A percentile compares a stretch with the other conserved stretches of the same genome.
Conservation (phyloP, 2,888 invertebrate genomes). For the Himalopsyche tibetana region DNA sequence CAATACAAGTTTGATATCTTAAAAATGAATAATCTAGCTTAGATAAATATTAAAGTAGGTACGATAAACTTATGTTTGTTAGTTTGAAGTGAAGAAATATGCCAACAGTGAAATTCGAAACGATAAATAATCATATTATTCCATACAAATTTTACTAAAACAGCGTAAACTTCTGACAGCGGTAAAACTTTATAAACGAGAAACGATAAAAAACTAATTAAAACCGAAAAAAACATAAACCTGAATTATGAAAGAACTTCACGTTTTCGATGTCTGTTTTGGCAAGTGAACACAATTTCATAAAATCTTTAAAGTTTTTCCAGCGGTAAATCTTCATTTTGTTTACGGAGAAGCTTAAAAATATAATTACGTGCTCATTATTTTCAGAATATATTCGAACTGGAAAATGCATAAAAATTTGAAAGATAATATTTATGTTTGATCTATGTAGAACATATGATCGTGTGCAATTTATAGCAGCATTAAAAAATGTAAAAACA, state of each 20-base stretch:
- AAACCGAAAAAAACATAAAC: slow-evolving; percentile 12
- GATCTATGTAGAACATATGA: neutral
- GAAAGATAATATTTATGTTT: neutral
- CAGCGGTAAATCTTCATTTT: slow-evolving; percentile 28
- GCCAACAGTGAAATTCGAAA: neutral
- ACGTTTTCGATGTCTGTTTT: slow-evolving; percentile 18
- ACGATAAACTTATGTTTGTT: neutral
- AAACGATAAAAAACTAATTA: slow-evolving; percentile 39
- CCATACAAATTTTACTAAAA: neutral
- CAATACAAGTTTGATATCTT: too few relatives aligned
- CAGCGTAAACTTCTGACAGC: slow-evolving; percentile 16
- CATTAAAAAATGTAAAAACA: neutral
- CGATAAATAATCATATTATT: slow-evolving; percentile 12
- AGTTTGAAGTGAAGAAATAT: neutral
- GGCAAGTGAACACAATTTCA: neutral
- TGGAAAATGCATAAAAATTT: neutral
- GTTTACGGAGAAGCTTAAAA: neutral
- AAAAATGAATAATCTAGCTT: too few relatives aligned
- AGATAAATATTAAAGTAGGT: neutral
- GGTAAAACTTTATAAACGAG: slow-evolving; percentile 13
- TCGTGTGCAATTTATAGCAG: neutral
- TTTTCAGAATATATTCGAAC: neutral
- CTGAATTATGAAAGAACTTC: slow-evolving; percentile 18
- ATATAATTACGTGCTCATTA: slow-evolving; percentile 5
- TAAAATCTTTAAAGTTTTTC: slow-evolving; percentile 9